Evolutionary conservation across 1,140 invertebrate genomes (phyloP), one percentile per base, ranked within the genome.

Genomic region (Dendrolimus punctatus): DNA sequence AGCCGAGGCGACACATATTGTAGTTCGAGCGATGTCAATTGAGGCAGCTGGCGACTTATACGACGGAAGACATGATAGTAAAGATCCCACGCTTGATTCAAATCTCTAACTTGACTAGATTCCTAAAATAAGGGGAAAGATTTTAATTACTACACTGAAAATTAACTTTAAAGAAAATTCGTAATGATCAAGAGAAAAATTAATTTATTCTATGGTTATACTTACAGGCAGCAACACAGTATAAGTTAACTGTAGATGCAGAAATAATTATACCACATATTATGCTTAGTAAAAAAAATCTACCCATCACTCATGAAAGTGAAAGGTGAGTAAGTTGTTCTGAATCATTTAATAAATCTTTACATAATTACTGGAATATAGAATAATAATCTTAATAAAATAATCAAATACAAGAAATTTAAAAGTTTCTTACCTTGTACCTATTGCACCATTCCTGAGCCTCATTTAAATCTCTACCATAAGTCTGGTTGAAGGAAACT

Each of bases 31-130:
- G 93, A 95, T 5, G 95, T 96, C 5, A 97, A 73, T 68, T 97
- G 95, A 5, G 97, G 96, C 52, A 99, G 86, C 82, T 99, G 98
- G 50, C 97, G 91, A 3, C 96, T 96, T 64, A 99, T 99, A 51
- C 96, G 91, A 42, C 98, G 90, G 80, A 99, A 99, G 7, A 99
- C 97, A 71, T 99, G 95, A 87, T 99, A 99, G 80, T 99, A 99
- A 0, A 99, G 88, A 79, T 99, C 98, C 98, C 98, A 99, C 7
- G 98, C 98, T 77, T 98, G 95, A 73, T 97, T 98, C 23, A 99
- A 81, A 68, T 99, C 97, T 53, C 96, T 91, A 1, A 95, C 91
- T 66, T 95, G 95, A 0, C 92, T 91, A 0, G 95, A 95, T 10
- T 91, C 87, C 88, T 89, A 50, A 5, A 8, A 42, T 23, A 23